A percentile compares a stretch with the other conserved stretches of the same genome.
These are phyloP conservation scores for Catagonus wagneri DNA, from an alignment of 2,113 vertebrate species.

Conservation along the genomic window DNA sequence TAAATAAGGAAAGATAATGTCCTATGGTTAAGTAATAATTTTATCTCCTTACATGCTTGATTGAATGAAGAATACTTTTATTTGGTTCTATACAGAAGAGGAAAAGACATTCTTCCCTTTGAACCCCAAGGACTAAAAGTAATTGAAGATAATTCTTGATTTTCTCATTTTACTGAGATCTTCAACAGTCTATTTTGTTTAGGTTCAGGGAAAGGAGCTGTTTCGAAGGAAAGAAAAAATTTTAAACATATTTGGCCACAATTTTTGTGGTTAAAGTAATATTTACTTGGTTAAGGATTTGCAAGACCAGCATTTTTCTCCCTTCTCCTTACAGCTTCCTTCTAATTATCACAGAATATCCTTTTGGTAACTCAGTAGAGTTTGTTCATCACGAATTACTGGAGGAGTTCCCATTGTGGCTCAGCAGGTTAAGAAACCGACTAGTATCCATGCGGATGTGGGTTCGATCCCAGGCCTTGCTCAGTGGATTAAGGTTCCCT, in stretches of 20 bases:
- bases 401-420: too few species aligned
- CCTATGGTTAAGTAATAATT: neutral
- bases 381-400: neutral
- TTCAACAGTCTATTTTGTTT: neutral
- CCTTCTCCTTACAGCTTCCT: neutral
- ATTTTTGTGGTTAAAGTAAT: slow-evolving; percentile 20
- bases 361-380: neutral
- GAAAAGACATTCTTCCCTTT: neutral
- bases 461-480: too few species aligned
- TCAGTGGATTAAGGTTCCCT: too few species aligned
- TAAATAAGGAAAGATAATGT: neutral
- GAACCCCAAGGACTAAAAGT: neutral
- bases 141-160: slow-evolving; percentile 13
- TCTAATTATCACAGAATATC: neutral
- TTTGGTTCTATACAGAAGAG: neutral
- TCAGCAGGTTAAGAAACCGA: too few species aligned
- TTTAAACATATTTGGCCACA: neutral
- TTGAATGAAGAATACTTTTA: neutral
- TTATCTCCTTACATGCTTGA: neutral
- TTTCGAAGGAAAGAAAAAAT: neutral
- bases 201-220: neutral
- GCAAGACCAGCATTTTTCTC: neutral
- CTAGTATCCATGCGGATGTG: too few species aligned
- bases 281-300: slow-evolving; percentile 32
- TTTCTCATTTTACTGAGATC: neutral